Evolutionary conservation across 2,113 vertebrate genomes (phyloP).

Genomic region (Kobus ellipsiprymnus): DNA sequence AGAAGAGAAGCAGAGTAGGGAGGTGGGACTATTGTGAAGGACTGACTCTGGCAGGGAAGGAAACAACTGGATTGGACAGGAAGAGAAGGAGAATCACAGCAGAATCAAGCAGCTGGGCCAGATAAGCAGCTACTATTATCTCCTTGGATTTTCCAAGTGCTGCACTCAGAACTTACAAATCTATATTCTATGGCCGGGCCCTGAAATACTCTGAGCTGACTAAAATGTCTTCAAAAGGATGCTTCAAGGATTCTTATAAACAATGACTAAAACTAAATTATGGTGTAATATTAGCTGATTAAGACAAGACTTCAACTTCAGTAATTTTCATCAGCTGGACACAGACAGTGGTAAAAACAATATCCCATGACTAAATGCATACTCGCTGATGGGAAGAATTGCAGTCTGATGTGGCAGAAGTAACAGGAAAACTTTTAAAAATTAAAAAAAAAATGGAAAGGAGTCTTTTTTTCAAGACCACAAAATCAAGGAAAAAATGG

Average conservation of each 20-base stretch:
- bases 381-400: conserved; percentile 74
- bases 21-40: background rate
- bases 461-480: conserved; percentile 28
- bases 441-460: background rate
- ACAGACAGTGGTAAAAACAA: conserved; percentile 79
- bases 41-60: background rate
- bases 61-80: conserved; percentile 24
- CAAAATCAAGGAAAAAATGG: conserved; percentile 62
- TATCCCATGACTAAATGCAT: conserved; percentile 77
- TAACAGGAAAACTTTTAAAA: conserved; percentile 31
- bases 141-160: conserved; percentile 69
- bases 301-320: conserved; percentile 81
- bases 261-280: conserved; percentile 82
- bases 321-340: conserved; percentile 82
- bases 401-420: conserved; percentile 69
- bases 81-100: background rate
- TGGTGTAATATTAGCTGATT: conserved; percentile 82
- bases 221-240: conserved; percentile 80
- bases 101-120: conserved; percentile 24
- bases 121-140: conserved; percentile 49
- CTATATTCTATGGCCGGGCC: conserved; percentile 46
- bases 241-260: conserved; percentile 80
- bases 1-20: background rate
- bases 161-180: conserved; percentile 72
- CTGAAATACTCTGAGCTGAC: conserved; percentile 74